Conservation (phyloP, 2,797 vertebrate genomes). For the Remorina albescens region DNA sequence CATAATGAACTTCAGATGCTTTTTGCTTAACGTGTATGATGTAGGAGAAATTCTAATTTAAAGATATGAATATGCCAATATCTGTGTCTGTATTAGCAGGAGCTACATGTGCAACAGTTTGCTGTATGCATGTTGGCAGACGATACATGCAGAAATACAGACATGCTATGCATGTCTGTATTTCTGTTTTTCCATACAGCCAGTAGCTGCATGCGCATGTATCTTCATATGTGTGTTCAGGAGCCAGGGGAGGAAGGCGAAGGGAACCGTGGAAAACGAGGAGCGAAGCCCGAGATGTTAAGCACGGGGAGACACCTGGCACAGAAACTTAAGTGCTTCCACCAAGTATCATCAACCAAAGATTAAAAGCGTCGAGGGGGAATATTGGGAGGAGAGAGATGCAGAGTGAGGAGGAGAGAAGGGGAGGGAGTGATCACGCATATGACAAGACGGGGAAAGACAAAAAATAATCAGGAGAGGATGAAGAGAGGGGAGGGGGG, state of each 20-base stretch:
- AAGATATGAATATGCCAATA: not conserved
- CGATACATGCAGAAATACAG: too few species aligned
- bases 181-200: not conserved
- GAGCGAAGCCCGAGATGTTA: conserved; percentile 69
- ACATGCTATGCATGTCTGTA: not conserved
- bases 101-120: not conserved
- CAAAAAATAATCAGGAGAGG: conserved; percentile 30
- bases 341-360: conserved; percentile 79
- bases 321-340: conserved; percentile 75
- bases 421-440: conserved; percentile 62
- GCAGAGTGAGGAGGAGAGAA: conserved; percentile 51
- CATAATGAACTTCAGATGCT: not conserved
- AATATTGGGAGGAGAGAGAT: conserved; percentile 65
- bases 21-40: not conserved
- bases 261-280: conserved; percentile 46
- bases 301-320: conserved; percentile 76
- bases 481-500: conserved; percentile 17
- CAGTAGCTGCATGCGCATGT: conserved; percentile 12
- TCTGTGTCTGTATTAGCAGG: not conserved
- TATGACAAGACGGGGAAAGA: conserved; percentile 57
- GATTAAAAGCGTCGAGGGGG: conserved; percentile 76
- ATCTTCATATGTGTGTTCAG: conserved; percentile 1
- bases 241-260: conserved; percentile 38
- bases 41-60: not conserved
- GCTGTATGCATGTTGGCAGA: not conserved